phyloP scores from a whole-genome alignment of 1,140 invertebrate species.

The Drosophila micromelanica region DNA sequence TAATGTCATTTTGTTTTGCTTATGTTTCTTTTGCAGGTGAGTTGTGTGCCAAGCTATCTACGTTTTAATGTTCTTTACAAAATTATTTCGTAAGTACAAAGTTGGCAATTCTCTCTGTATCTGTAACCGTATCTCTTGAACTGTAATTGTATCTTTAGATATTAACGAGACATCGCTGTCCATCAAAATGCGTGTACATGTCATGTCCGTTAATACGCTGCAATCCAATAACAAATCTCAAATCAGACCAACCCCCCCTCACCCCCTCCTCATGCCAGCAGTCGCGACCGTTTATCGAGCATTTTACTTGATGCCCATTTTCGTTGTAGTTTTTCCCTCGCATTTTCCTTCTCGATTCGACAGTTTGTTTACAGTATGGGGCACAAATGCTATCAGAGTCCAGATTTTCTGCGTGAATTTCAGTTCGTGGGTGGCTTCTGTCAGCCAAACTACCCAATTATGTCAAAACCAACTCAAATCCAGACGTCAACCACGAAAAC shows the following conservation, averaged over 20 bases:
- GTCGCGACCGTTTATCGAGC: slow-evolving; percentile 34
- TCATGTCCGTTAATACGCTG: slow-evolving; percentile 11
- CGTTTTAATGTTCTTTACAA: background rate
- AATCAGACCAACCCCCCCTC: background rate
- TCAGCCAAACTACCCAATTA: slow-evolving; percentile 62
- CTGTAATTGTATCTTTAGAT: slow-evolving; percentile 4
- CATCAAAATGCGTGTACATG: slow-evolving; percentile 4
- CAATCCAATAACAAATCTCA: slow-evolving; percentile 6
- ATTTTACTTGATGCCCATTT: background rate
- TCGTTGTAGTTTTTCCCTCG: slow-evolving; percentile 1
- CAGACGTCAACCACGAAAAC: slow-evolving; percentile 32
- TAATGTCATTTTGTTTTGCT: slow-evolving; percentile 46
- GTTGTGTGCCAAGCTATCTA: slow-evolving; percentile 12
- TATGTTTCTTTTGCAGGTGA: slow-evolving; percentile 57
- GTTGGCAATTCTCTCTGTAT: background rate
- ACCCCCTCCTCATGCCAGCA: slow-evolving; percentile 22
- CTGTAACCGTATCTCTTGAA: background rate
- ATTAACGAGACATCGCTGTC: slow-evolving; percentile 2
- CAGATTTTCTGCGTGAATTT: slow-evolving; percentile 49
- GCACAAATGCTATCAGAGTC: background rate
- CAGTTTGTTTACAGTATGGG: slow-evolving; percentile 72
- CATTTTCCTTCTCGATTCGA: slow-evolving; percentile 46
- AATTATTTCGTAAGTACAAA: slow-evolving; percentile 18
- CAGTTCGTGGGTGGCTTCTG: slow-evolving; percentile 41
- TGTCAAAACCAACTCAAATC: slow-evolving; percentile 58